Base-by-base conservation (phyloP, 2,888 invertebrate genomes). In the Fragum whitleyi region DNA sequence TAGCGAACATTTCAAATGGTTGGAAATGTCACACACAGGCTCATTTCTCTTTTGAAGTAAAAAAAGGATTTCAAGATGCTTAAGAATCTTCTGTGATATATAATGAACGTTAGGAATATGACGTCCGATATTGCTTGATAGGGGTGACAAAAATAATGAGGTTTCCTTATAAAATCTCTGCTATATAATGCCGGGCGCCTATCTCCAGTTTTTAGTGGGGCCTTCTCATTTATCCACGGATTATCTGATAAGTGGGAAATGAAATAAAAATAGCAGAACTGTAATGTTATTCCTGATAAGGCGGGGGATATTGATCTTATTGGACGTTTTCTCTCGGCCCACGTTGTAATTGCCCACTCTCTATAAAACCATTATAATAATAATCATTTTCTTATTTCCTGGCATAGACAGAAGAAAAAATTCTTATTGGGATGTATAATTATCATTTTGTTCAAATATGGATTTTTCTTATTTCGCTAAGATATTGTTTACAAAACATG, bases 151-250 rank as follows among this genome's bases (percentile, higher is more conserved):
- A 81, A 85, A 79, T 86, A 86, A 86, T 86, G 82, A 79, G 73
- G 67, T 62, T 83, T 83, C 79, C 82, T 65, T 75, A 83, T 83
- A 83, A 86, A 87, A 79, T 79, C 85, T 80, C 74, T 78, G 72
- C 80, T 80, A 82, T 85, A 87, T 86, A 84, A 81, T 81, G 53
- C 81, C 47, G 16, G 53, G 53, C 51, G 51, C 65, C 73, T 77
- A 73, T 81, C 83, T 74, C 85, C 83, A 85, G 87, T 23, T 65
- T 65, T 65, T 65, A 65, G 65, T 65, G 23, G 62, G 65, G 23
- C 86, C 85, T 73, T 87, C 79, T 86, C 89, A 88, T 89, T 88
- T 90, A 89, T 90, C 89, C 86, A 65, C 81, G 84, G 69, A 69
- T 69, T 69, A 69, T 69, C 69, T 28, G 53, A 69, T 51, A 53